Conservation (phyloP, 35 echinoderm and acorn worm genomes). For the Ophioderma brevispina region DNA sequence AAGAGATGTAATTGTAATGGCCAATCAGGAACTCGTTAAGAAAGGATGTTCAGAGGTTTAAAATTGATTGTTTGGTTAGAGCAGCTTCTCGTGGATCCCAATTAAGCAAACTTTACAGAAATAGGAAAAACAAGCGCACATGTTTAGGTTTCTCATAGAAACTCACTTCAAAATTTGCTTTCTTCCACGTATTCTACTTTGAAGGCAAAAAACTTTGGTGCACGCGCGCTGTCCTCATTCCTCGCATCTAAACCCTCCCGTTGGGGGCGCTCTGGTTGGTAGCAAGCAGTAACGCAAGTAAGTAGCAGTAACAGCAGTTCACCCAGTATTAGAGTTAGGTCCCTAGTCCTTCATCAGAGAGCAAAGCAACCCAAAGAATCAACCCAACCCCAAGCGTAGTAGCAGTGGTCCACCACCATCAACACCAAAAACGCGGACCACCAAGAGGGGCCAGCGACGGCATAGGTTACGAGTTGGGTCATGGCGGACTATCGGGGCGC, state of each 20-base stretch:
- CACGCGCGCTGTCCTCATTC: conserved; percentile 78
- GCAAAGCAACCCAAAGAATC: not conserved
- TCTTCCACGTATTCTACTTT: not conserved
- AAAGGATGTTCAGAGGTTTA: too few relatives aligned
- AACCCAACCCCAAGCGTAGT: too few relatives aligned
- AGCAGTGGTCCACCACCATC: conserved; percentile 3
- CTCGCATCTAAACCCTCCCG: conserved; percentile 93
- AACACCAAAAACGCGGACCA: not conserved
- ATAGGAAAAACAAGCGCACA: too few relatives aligned
- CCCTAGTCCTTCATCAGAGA: not conserved
- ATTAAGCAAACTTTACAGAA: too few relatives aligned
- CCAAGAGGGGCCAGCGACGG: conserved; percentile 25
- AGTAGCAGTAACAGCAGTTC: not conserved
- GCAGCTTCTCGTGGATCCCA: too few relatives aligned
- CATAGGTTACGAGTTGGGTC: not conserved
- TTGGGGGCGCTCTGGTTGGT: conserved; percentile 84
- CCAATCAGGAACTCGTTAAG: too few relatives aligned
- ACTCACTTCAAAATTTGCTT: too few relatives aligned
- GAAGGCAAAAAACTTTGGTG: conserved; percentile 3
- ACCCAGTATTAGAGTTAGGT: too few relatives aligned
- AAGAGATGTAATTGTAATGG: too few relatives aligned
- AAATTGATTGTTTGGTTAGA: too few relatives aligned
- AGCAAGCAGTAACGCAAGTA: not conserved
- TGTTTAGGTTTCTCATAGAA: too few relatives aligned
- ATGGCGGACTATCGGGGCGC: not conserved